Conservation (phyloP, 2,888 invertebrate species). For the Schizotus pectinicornis region DNA sequence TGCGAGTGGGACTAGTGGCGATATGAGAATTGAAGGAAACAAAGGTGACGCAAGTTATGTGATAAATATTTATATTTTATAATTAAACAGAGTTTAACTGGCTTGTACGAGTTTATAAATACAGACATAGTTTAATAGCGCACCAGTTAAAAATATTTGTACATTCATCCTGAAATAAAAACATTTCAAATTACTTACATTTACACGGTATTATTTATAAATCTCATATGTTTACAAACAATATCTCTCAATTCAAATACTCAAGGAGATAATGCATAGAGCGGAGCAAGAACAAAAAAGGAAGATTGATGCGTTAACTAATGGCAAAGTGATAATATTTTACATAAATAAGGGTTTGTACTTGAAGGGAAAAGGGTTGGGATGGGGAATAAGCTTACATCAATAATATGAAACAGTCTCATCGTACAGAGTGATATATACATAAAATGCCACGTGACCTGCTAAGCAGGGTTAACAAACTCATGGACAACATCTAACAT, state of each 20-base stretch:
- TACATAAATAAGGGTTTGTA: constrained; percentile 44
- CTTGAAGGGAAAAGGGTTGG: constrained; percentile 41
- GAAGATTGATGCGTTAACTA: background rate
- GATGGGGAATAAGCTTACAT: constrained; percentile 41
- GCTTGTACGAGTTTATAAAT: constrained; percentile 58
- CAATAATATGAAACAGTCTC: constrained; percentile 56
- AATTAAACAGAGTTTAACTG: constrained; percentile 59
- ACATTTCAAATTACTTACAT: constrained; percentile 55
- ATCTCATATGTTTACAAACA: constrained; percentile 44
- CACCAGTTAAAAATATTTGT: constrained; percentile 59
- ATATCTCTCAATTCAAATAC: constrained; percentile 44
- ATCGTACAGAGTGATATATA: constrained; percentile 54
- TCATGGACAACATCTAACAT: constrained; percentile 56
- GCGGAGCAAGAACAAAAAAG: background rate
- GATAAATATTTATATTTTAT: constrained; percentile 61
- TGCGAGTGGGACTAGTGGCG: background rate
- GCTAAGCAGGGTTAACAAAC: constrained; percentile 42
- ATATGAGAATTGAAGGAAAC: background rate
- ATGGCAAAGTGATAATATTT: constrained; percentile 23
- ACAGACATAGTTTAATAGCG: constrained; percentile 55
- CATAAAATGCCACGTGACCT: constrained; percentile 48
- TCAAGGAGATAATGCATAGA: background rate
- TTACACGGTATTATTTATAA: constrained; percentile 50
- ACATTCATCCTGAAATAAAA: constrained; percentile 58
- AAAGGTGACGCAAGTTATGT: constrained; percentile 39